Evolutionary conservation across 1,140 invertebrate species (phyloP).

Genomic region (Drosophila sechellia): DNA sequence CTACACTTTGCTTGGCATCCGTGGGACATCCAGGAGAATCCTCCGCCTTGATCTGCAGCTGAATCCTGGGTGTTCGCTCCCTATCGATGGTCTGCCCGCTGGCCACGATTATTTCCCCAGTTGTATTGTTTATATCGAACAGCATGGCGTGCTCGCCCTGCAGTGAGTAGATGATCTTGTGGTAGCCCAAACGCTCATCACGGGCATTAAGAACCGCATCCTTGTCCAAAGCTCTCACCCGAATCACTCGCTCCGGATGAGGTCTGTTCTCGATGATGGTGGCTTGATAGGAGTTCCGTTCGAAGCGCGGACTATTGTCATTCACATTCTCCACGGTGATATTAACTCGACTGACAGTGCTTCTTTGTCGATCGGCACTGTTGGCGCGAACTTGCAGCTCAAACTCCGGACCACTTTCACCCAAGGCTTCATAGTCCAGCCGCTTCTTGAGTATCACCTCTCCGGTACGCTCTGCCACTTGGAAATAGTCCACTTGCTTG

Average conservation of each 20-base stretch:
- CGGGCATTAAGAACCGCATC: conserved; percentile 88
- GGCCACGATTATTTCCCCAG: conserved; percentile 88
- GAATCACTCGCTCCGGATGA: conserved; percentile 88
- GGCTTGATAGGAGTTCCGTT: conserved; percentile 88
- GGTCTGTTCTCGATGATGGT: conserved; percentile 89
- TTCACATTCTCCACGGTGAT: conserved; percentile 91
- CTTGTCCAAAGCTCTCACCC: conserved; percentile 89
- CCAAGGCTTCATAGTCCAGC: conserved; percentile 90
- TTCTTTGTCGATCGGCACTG: conserved; percentile 88
- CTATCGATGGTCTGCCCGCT: conserved; percentile 90
- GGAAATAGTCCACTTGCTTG: conserved; percentile 79
- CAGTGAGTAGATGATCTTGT: conserved; percentile 89
- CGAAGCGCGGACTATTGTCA: conserved; percentile 91
- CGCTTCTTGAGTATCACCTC: conserved; percentile 89
- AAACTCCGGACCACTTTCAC: conserved; percentile 86
- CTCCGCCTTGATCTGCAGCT: conserved; percentile 89
- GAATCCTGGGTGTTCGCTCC: conserved; percentile 89
- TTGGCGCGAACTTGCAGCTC: conserved; percentile 90
- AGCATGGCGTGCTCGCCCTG: conserved; percentile 89
- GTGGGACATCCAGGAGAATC: conserved; percentile 89
- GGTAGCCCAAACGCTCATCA: conserved; percentile 88
- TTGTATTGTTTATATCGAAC: conserved; percentile 89
- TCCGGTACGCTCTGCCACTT: conserved; percentile 88
- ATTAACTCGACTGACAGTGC: conserved; percentile 88
- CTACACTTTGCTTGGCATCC: conserved; percentile 87